Evolutionary conservation across 2,113 vertebrate species (phyloP).

Genomic region (Psittacus erithacus): DNA sequence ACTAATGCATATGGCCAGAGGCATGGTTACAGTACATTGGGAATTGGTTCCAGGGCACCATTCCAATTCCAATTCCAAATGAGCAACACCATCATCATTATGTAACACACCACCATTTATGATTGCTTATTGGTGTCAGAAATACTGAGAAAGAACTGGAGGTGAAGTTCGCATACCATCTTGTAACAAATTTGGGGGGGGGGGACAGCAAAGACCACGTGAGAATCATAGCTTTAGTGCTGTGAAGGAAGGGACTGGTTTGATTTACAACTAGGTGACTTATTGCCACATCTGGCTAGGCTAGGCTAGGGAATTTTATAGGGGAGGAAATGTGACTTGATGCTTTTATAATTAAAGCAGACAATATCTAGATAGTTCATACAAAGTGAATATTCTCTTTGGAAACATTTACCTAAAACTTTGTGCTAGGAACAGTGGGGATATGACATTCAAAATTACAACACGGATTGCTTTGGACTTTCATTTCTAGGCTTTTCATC

Average conservation of each 20-base stretch:
- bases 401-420: neutral
- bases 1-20: neutral
- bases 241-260: neutral
- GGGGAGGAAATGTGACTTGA: neutral
- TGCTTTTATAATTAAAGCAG: constrained; percentile 7
- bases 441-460: neutral
- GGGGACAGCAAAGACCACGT: neutral
- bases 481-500: neutral
- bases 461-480: neutral
- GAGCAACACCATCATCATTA: neutral
- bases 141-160: neutral
- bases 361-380: neutral
- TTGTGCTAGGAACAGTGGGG: neutral
- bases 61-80: neutral
- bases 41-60: neutral
- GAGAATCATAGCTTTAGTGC: neutral
- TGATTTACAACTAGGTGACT: neutral
- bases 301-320: neutral
- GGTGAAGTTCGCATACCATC: fast-evolving
- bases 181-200: neutral
- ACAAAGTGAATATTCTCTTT: neutral
- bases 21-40: neutral
- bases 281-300: neutral
- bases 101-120: neutral
- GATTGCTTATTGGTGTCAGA: neutral